Conservation (phyloP, 2,888 invertebrate genomes). For the Diadegma fenestrale region DNA sequence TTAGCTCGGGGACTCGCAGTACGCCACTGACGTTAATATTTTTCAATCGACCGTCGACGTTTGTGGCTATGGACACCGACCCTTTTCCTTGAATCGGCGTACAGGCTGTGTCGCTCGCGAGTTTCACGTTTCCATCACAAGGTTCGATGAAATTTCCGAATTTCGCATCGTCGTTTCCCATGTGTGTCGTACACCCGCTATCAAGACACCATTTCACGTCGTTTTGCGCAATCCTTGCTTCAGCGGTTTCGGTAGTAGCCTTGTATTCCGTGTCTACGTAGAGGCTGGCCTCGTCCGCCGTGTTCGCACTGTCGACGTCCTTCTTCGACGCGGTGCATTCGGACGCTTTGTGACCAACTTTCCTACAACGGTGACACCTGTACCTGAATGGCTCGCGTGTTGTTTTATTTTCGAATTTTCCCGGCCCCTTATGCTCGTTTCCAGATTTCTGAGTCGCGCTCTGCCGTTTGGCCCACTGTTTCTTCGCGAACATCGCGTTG, state of each 20-base stretch:
- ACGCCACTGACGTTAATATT: background rate
- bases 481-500: constrained; percentile 8
- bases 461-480: background rate
- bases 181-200: background rate
- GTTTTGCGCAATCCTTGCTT: background rate
- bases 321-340: constrained; percentile 4
- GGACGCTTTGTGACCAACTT: constrained; percentile 25
- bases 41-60: background rate
- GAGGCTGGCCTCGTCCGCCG: background rate
- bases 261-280: background rate
- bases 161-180: background rate
- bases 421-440: background rate
- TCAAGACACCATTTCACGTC: background rate
- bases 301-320: background rate
- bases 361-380: constrained; percentile 21
- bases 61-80: background rate
- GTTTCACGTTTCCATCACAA: background rate
- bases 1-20: background rate
- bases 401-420: background rate
- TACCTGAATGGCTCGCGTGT: constrained; percentile 16
- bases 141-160: background rate
- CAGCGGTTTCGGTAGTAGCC: background rate
- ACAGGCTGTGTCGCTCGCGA: background rate
- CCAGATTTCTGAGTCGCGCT: background rate
- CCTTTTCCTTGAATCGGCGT: constrained; percentile 9